phyloP scores from a whole-genome alignment of 35 echinoderm and acorn worm species.

The Ptychodera flava region DNA sequence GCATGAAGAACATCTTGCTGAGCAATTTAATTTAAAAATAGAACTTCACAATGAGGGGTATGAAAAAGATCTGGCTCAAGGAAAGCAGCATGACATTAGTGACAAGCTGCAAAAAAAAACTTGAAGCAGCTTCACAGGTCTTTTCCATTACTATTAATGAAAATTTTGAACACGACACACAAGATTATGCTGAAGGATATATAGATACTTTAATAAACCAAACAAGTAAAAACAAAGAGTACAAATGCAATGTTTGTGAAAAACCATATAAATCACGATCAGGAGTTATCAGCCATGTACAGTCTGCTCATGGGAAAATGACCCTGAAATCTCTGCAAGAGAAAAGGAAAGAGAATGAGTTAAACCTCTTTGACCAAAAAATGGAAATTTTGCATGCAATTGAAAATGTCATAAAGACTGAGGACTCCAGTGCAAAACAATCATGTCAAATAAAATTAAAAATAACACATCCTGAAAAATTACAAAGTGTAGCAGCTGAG shows the following conservation, averaged over 20 bases:
- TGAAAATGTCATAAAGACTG: neutral
- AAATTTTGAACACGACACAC: neutral
- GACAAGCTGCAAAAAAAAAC: neutral
- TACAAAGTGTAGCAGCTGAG: neutral
- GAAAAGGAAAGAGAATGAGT: neutral
- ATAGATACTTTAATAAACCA: neutral
- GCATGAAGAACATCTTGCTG: neutral
- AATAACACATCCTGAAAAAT: neutral
- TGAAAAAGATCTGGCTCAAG: neutral
- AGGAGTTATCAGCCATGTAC: neutral
- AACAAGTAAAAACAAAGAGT: neutral
- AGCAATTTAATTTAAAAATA: neutral
- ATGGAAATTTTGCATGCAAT: neutral
- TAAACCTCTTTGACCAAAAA: neutral
- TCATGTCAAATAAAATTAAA: neutral
- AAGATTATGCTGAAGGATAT: neutral
- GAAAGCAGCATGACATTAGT: neutral
- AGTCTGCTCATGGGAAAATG: neutral
- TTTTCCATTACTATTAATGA: neutral
- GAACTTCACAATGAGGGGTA: neutral
- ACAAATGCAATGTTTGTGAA: neutral
- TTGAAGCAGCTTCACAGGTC: neutral
- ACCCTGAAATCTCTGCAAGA: neutral
- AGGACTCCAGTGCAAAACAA: neutral
- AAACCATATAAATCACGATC: neutral